Percentiles rank a stretch among this genome's conserved stretches.
Evolutionary conservation across 2,888 invertebrate species (phyloP).

Genomic region (Ischnus inquisitorius): DNA sequence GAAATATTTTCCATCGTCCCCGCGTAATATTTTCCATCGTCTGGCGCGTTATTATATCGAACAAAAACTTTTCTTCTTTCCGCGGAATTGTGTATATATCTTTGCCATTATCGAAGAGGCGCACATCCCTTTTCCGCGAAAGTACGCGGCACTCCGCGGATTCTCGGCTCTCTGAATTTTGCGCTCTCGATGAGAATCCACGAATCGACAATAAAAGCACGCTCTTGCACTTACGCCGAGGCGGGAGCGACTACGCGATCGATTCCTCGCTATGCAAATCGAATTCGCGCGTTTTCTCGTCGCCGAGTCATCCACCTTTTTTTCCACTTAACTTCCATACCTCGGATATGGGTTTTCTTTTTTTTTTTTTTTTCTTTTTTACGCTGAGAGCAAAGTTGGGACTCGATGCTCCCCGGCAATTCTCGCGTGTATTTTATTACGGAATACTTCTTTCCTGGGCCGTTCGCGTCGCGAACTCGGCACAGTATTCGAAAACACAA

Average conservation of each 20-base stretch:
- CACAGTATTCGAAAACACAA: too few species aligned
- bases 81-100: too few species aligned
- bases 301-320: conserved; percentile 37
- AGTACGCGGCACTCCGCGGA: conserved; percentile 21
- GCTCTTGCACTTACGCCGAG: conserved; percentile 46
- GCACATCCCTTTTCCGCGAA: background rate
- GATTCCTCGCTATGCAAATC: conserved; percentile 59
- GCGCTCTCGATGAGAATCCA: conserved; percentile 58
- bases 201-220: conserved; percentile 63
- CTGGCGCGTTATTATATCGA: too few species aligned
- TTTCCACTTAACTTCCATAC: conserved; percentile 1
- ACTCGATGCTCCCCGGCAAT: too few species aligned
- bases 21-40: too few species aligned
- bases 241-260: conserved; percentile 50
- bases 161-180: conserved; percentile 46
- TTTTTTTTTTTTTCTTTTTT: too few species aligned
- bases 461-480: too few species aligned
- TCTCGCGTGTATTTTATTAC: too few species aligned
- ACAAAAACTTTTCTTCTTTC: too few species aligned
- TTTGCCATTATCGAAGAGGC: conserved; percentile 4
- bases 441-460: too few species aligned
- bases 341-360: background rate
- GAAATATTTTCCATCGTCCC: too few species aligned
- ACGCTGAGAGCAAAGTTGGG: too few species aligned
- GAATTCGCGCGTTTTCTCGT: conserved; percentile 56